Evolutionary conservation across 1,140 invertebrate genomes (phyloP), one percentile per base, ranked within the genome.

Genomic region (Aphidius gifuensis): DNA sequence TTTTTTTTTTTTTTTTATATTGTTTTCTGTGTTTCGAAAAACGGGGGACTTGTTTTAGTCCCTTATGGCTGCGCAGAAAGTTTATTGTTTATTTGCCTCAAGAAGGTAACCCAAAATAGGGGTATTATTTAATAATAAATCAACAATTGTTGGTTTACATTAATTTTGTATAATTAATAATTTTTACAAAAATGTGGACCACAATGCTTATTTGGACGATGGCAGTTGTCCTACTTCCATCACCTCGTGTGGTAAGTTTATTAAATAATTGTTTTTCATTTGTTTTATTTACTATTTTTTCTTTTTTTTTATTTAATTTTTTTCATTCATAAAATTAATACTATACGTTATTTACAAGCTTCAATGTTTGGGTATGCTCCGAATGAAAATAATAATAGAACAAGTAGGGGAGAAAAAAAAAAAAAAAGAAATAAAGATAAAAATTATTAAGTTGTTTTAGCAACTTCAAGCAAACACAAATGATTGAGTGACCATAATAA

Each of bases 111-210:
- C 51, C 66, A 62, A 64, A 57, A 53, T 58, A 44, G 42, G 40
- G 61, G 66, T 66, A 66, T 68, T 69, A 67, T 9, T 66, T 70
- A 66, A 67, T 68, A 9, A 58, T 48, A 46, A 23, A 47, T 46
- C 23, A 16, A 45, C 48, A 50, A 39, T 11, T 43, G 44, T 60
- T 60, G n/a, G 32, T 21, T 48, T 43, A 50, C 7, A 38, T 21
- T 9, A 7, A 40, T 23, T 43, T 16, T 40, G 16, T 23, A 38
- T 11, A 51, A 60, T 60, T 51, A 23, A 40, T 23, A 5, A 53
- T 58, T 42, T 68, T 67, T 63, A 65, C 65, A 69, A 78, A 76
- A 74, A 80, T 79, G 76, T 78, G 76, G 78, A 78, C 75, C 68
- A 70, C 71, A 69, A 74, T 78, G 70, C 71, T 80, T 59, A 66